Conservation (phyloP, 2,797 vertebrate genomes). For the Anguilla anguilla region DNA sequence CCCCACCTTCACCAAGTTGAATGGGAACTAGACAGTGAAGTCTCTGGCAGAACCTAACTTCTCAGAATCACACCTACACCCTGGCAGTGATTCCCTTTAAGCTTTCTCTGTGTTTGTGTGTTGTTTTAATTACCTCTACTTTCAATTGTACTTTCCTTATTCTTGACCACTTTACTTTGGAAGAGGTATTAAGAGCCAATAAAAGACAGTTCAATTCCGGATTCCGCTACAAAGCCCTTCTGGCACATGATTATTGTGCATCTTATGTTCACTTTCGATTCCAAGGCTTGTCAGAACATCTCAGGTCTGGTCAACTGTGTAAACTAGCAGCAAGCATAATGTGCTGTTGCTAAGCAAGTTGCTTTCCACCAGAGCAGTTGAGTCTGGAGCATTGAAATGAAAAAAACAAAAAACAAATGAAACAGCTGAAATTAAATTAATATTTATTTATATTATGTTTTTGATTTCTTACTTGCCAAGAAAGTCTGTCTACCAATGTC, state of each 20-base stretch:
- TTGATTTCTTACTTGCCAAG: too few species aligned
- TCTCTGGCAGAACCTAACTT: too few species aligned
- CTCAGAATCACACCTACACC: too few species aligned
- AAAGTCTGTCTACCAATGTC: too few species aligned
- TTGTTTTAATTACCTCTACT: background rate
- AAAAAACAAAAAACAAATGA: background rate
- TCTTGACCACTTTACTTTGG: background rate
- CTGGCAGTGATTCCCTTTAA: too few species aligned
- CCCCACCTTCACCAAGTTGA: too few species aligned
- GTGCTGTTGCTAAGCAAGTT: background rate
- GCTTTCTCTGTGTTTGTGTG: background rate
- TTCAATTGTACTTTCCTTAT: background rate
- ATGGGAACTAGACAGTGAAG: too few species aligned
- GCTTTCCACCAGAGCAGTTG: background rate
- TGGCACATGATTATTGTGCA: too few species aligned
- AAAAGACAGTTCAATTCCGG: background rate
- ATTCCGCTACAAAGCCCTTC: too few species aligned
- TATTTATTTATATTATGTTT: too few species aligned
- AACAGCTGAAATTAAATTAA: too few species aligned
- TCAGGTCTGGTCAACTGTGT: background rate
- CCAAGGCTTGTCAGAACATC: background rate
- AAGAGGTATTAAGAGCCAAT: background rate
- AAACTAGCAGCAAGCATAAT: background rate
- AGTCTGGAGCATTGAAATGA: background rate
- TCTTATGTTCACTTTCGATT: slow-evolving; percentile 7